Conservation (phyloP, 2,888 invertebrate species). For the Mantis religiosa region DNA sequence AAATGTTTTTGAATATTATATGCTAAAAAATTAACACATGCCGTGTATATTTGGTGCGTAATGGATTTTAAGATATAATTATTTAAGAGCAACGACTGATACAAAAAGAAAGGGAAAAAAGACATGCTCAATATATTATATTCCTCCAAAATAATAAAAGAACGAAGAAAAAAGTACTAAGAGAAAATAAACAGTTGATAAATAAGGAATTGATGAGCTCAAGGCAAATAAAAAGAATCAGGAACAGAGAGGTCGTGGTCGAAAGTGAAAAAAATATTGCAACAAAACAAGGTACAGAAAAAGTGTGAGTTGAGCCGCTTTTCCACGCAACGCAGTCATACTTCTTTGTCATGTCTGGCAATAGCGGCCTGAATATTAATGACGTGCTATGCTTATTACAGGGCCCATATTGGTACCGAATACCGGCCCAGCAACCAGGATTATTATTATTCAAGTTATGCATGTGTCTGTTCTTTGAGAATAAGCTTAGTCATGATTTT, state of each 20-base stretch:
- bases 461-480: constrained; percentile 5
- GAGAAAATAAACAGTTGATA: too few species aligned
- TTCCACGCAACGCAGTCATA: background rate
- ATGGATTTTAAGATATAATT: too few species aligned
- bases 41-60: too few species aligned
- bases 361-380: constrained; percentile 19
- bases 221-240: background rate
- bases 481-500: constrained; percentile 29
- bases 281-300: background rate
- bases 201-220: background rate
- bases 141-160: too few species aligned
- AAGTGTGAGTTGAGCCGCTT: background rate
- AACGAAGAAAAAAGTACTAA: too few species aligned
- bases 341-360: constrained; percentile 17
- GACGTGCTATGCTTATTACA: constrained; percentile 14
- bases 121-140: too few species aligned
- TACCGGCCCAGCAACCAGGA: constrained; percentile 11
- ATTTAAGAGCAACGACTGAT: too few species aligned
- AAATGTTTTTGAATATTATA: too few species aligned
- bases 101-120: too few species aligned
- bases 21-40: too few species aligned
- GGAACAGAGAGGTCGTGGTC: background rate
- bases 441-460: background rate
- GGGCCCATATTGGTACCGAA: constrained; percentile 11
- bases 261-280: background rate